Base-by-base conservation (phyloP, 1,140 invertebrate genomes). In the Papilio polytes region DNA sequence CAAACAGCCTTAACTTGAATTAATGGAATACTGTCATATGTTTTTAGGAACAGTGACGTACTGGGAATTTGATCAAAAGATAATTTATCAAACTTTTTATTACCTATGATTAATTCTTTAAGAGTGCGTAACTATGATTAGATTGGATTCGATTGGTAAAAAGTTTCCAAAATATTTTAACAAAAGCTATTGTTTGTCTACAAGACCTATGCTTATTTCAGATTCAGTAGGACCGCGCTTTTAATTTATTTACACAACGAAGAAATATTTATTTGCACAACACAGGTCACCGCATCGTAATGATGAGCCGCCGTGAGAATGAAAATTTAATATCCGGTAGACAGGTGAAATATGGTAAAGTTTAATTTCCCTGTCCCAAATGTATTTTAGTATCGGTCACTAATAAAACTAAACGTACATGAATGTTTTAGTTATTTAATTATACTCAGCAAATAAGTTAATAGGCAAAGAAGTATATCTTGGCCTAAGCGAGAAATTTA, bases 251-350 rank as follows among this genome's bases (percentile, higher is more conserved):
- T 26, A 6, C 26, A 63, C 1, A 41, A 8, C 36, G 53, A n/a
- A 59, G 53, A 3, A 26, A 63, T 63, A 63, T 26, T 10, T 63
- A 63, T 63, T 63, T 12, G 22, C 4, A 13, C 3, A 63, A 18
- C 53, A 18, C 15, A 59, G 8, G 20, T 63, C 20, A 63, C 22
- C 20, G 9, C 26, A 63, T 26, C 59, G 59, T 26, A 63, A 63
- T 63, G 59, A 22, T 22, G 22, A 63, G 59, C 10, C n/a, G 59
- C 20, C 9, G 59, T 13, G 20, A 20, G 10, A 26, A 63, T 20
- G 59, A 26, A 63, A 26, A 63, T 63, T 63, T 63, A 63, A 63
- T 63, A 63, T 63, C 59, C 59, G 59, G 59, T 10, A 22, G 22
- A 63, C 20, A 63, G 10, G 59, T 63, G 59, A 63, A 63, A 63